phyloP scores from a whole-genome alignment of 1,140 invertebrate species.

The Drosophila arizonae region DNA sequence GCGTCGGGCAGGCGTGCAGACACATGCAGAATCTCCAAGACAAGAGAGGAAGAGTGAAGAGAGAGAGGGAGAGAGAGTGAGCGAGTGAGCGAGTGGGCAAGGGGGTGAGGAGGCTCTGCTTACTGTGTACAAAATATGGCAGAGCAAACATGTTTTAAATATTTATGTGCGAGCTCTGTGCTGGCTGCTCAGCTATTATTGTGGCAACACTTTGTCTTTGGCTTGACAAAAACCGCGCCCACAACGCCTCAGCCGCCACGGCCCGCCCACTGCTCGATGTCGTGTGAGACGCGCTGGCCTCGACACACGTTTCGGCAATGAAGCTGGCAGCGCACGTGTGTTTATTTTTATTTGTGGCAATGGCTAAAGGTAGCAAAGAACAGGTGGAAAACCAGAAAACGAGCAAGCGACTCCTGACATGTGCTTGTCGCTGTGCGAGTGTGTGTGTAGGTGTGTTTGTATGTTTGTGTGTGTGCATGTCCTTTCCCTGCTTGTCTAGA shows the following conservation, averaged over 20 bases:
- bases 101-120: not conserved
- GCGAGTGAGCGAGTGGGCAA: not conserved
- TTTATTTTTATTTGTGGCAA: constrained; percentile 68
- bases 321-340: constrained; percentile 61
- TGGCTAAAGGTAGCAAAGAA: constrained; percentile 46
- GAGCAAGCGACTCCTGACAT: not conserved
- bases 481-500: constrained; percentile 22
- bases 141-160: constrained; percentile 69
- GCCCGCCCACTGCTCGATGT: not conserved
- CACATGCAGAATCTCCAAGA: not conserved
- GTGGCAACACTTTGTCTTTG: constrained; percentile 65
- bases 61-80: not conserved
- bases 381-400: constrained; percentile 14
- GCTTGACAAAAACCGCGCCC: constrained; percentile 53
- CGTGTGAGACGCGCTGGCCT: constrained; percentile 23
- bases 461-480: not conserved
- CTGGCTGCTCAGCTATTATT: constrained; percentile 54
- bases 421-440: constrained; percentile 23
- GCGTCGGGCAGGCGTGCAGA: constrained; percentile 57
- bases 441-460: constrained; percentile 15
- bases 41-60: not conserved
- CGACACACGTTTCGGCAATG: constrained; percentile 70
- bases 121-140: constrained; percentile 40
- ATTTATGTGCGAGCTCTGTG: constrained; percentile 54
- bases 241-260: not conserved